Conservation (phyloP, 2,113 vertebrate genomes). For the Aptenodytes patagonicus region DNA sequence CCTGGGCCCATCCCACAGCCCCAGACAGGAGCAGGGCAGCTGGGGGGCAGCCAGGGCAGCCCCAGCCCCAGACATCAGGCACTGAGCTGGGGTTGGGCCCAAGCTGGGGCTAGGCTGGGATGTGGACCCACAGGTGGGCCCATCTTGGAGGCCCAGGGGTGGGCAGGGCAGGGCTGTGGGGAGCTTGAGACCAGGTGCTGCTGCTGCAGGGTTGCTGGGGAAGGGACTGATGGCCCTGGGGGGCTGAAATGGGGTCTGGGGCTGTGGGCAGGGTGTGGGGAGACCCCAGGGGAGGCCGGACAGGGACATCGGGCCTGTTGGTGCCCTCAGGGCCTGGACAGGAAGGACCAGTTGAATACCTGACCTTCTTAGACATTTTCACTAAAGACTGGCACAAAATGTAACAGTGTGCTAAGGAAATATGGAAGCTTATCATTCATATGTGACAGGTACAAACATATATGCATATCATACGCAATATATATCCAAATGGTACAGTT, state of each 20-base stretch:
- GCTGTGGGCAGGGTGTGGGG: too few relatives aligned
- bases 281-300: too few relatives aligned
- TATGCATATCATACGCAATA: background rate
- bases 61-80: background rate
- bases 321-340: background rate
- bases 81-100: background rate
- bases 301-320: background rate
- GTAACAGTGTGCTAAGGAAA: background rate
- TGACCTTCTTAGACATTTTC: background rate
- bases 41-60: background rate
- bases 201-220: background rate
- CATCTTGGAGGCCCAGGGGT: background rate
- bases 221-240: rapidly evolving
- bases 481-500: too few relatives aligned
- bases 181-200: background rate
- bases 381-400: background rate
- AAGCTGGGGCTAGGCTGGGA: background rate
- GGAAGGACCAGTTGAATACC: background rate
- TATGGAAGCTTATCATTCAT: background rate
- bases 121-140: background rate
- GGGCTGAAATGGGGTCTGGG: background rate
- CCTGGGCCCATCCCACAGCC: background rate
- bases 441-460: background rate
- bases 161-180: background rate
- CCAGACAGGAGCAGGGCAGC: background rate